Base-by-base conservation (phyloP, 2,888 invertebrate genomes). In the Scaptomyza cyrtandrae region DNA sequence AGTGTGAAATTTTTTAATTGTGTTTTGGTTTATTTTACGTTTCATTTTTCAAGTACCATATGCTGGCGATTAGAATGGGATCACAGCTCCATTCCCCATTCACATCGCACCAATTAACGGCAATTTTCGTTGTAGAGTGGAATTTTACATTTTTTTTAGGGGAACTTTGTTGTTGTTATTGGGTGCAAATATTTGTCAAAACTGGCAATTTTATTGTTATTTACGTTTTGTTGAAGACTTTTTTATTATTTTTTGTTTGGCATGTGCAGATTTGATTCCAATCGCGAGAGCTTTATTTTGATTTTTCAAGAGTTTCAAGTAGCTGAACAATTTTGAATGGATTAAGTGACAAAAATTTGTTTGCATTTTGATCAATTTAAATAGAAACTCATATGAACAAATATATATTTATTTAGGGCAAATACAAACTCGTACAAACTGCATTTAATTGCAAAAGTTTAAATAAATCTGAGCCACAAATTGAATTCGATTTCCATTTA, bases 1-100 rank as follows among this genome's bases (percentile, higher is more conserved):
- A 65, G 75, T 73, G 78, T 68, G 69, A 76, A 69, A 45, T 68
- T 70, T 85, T 73, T 76, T 84, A 78, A 83, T 86, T 83, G 84
- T 74, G 70, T 86, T 85, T 85, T 46, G 39, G 48, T 67, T 65
- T 35, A 29, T 43, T 72, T 48, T 41, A 6, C 6, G 14, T 41
- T 33, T 33, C 19, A 27, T 14, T 31, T 41, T 45, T 50, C 19
- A 24, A 53, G 46, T 49, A 16, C 16, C 68, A 59, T 73, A 77
- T 75, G 75, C 43, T 49, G 59, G 31, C 59, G 46, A 75, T 75
- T 77, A 75, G 61, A 72, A 52, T 31, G 7, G 77, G 35, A 60
- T 66, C 72, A 49, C 39, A 62, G 35, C 24, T 48, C 61, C 48
- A 43, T 19, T 46, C 27, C 9, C 13, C 1, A 45, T 29, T 49